A percentile compares a stretch with the other conserved stretches of the same genome.
These are phyloP conservation scores for Echiichthys vipera DNA, from an alignment of 2,797 vertebrate genomes.

Conservation along the genomic window DNA sequence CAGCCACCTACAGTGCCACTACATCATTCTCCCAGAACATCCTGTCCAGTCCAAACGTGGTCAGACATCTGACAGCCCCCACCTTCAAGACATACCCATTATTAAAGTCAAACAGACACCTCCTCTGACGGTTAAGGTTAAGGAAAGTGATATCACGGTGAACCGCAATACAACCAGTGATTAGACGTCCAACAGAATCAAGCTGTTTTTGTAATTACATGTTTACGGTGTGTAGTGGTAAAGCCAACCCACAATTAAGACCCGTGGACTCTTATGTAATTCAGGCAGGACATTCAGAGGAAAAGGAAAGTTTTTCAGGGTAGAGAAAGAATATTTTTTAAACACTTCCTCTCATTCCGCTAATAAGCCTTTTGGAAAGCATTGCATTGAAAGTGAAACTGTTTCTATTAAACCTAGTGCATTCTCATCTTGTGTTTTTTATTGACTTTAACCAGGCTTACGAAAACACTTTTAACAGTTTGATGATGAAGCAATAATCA, in stretches of 20 bases:
- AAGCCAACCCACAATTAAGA: constrained; percentile 68
- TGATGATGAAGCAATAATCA: constrained; percentile 33
- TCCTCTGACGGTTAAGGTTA: constrained; percentile 61
- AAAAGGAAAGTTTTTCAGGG: constrained; percentile 23
- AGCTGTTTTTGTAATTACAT: constrained; percentile 73
- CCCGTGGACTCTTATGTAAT: constrained; percentile 53
- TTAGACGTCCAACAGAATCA: constrained; percentile 69
- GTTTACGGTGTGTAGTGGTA: constrained; percentile 66
- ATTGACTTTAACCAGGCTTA: neutral
- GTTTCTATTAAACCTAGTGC: neutral
- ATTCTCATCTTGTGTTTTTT: neutral
- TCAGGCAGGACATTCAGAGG: constrained; percentile 54
- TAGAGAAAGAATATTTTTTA: neutral
- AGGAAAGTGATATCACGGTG: constrained; percentile 67
- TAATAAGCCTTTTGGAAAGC: neutral
- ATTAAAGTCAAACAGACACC: constrained; percentile 66
- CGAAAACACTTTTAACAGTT: neutral
- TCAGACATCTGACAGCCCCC: constrained; percentile 67
- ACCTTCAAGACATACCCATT: constrained; percentile 54
- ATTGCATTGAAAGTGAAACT: neutral
- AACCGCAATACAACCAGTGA: constrained; percentile 65
- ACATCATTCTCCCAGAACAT: constrained; percentile 75
- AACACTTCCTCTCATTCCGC: too few relatives aligned
- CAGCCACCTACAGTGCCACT: constrained; percentile 76
- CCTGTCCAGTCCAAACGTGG: constrained; percentile 74